Evolutionary conservation across 2,888 invertebrate genomes (phyloP), one percentile per base, ranked within the genome.

Genomic region (Aleiodes leptofemur): DNA sequence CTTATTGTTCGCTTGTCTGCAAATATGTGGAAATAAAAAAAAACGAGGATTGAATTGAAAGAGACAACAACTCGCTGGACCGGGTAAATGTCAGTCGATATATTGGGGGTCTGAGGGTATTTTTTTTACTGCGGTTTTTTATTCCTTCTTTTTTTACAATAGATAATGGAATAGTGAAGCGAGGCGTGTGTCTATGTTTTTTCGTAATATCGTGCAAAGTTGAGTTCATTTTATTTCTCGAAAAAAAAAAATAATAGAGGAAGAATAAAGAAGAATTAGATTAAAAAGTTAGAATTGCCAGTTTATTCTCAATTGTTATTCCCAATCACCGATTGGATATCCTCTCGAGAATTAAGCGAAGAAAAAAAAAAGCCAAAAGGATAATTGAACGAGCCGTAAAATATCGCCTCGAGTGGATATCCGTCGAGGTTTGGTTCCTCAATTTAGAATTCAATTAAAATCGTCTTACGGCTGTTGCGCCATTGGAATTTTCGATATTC

Each of bases 51-150:
- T 38, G 43, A 73, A 69, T 23, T 29, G 73, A 74, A 73, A 77
- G 72, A 74, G 68, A 61, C 69, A 59, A 74, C 74, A 76, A 66
- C 73, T 73, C 74, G 76, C 77, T 76, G 76, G 78, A 78, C 80
- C 48, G 82, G 82, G 83, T 81, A 83, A 83, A 83, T 83, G 84
- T 82, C 82, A 82, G 82, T 82, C 81, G 82, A 64, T 64, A 43
- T 43, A 48, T 23, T 79, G 80, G 80, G 81, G 81, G 78, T 78
- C 80, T 77, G 76, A 77, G 76, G 76, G 76, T 77, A 76, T 75
- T 77, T 64, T 61, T 64, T 64, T 64, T 64, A 7, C 48, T 14
- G 75, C 72, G 78, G 78, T 76, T 74, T 79, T 81, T 81, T 80
- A 34, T 80, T 79, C 14, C 56, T 50, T 11, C 38, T 72, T 64